Base-by-base conservation (phyloP, 2,113 vertebrate genomes). In the Cyprinus carpio region DNA sequence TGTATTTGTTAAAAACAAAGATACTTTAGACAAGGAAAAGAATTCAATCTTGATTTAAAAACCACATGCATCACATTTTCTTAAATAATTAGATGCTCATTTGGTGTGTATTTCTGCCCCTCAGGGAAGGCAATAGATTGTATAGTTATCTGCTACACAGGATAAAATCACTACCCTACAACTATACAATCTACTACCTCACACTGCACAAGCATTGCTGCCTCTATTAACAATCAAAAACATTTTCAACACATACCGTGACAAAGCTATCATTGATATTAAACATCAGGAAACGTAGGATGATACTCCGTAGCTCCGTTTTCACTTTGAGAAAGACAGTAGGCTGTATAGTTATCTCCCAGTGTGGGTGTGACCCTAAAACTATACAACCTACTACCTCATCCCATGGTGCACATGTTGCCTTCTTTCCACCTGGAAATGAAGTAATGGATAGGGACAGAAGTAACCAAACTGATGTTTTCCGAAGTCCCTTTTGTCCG, bases 301-400 rank as follows among this genome's bases (percentile, higher is more conserved):
- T 15, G 43, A 49, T 29, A 78, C 15, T 23, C 2, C 72, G 93
- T 75, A 58, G 94, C 72, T 87, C 85, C 91, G 90, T 94, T 92
- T 92, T 90, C 93, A 93, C 97, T 92, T 96, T 98, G 96, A 95
- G 97, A 98, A 98, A 99, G 98, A 98, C 97, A 99, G 97, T 98
- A 98, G 96, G 97, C 95, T 99, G 97, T 97, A 97, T 98, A 99
- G 98, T 99, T 98, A 98, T 99, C 98, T 98, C 97, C 98, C 97
- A 98, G 96, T 96, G 96, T 91, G 96, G 98, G 98, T 98, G 94
- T 98, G 96, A 98, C 97, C 97, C 97, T 97, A 99, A 98, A 99
- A 98, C 98, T 98, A 99, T 98, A 98, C 97, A 99, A 99, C 97
- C 97, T 97, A 99, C 98, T 99, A 98, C 98, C 98, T 99, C 97